Evolutionary conservation across 2,797 vertebrate species (phyloP), one percentile per base, ranked within the genome.

Genomic region (Neosilurus hyrtlii): DNA sequence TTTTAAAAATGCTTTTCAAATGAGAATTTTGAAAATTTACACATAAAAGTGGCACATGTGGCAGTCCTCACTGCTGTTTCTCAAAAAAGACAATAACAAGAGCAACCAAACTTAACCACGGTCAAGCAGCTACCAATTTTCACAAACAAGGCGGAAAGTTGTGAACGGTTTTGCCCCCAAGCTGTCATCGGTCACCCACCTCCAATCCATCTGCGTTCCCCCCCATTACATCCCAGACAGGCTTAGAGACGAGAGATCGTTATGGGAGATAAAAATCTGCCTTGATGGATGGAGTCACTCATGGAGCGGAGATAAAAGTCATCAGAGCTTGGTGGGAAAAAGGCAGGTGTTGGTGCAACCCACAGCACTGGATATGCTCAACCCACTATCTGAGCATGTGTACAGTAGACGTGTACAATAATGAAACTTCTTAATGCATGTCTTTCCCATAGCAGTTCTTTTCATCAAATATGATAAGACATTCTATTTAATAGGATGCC

Each of bases 151-250:
- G 70, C 65, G 57, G 80, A 78, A 73, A 24, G 37, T 68, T 80
- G 67, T 59, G 76, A 88, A 85, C 72, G 82, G 68, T 62, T 82
- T 68, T 66, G 67, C 49, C 83, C 78, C 80, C 51, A 72, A 83
- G 79, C 85, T 86, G 81, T 84, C 77, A 30, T 51, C 71, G 37
- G 74, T 74, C 71, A 83, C 82, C 76, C 78, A 88, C 86, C 84
- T 86, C 72, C 84, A 76, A 88, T 90, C 87, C 85, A 85, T 90
- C 86, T 88, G 78, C 0, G 89, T 88, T 90, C 84, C 80, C 84
- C 82, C 81, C 87, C 87, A 90, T 90, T 89, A 89, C 66, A 85
- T 80, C 73, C 79, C 85, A 88, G 88, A 88, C 85, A 86, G 84
- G 83, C 82, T 87, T 86, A 86, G 79, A 88, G 87, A 88, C 81